Base-by-base conservation (phyloP, 1,140 invertebrate species). In the Bradysia coprophila region DNA sequence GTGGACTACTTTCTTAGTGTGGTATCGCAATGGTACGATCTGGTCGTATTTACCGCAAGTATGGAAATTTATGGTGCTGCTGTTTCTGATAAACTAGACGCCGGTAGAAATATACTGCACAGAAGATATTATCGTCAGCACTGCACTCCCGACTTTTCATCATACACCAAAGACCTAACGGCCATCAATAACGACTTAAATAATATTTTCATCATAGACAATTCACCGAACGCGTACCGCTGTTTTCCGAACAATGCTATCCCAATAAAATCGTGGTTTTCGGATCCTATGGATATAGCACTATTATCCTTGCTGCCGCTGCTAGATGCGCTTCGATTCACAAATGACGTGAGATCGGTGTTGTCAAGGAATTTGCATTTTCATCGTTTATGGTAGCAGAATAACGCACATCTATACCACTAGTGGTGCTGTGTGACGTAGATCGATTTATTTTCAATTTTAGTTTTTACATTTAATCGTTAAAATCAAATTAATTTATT, bases 61-160 rank as follows among this genome's bases (percentile, higher is more conserved):
- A 98, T 99, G 94, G 94, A 99, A 71, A 97, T 98, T 51, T 99
- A 99, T 68, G 96, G 96, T 33, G 87, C 93, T 46, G 94, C 93
- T 39, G 95, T 99, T 16, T 93, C 94, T 42, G 95, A 99, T 61
- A 94, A 91, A 68, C 68, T 99, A 52, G 96, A 99, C 66, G 87
- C 85, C 56, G 90, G 90, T 50, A 73, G 90, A 48, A 90, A 91
- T 43, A 91, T 98, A 50, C 70, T 99, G 46, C 76, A 76, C 51
- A 73, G 88, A 57, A 72, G 58, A 37, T 61, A 58, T 43, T 61
- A 60, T 46, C 50, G 80, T 57, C 93, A 96, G 71, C 93, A 99
- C 66, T 99, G 96, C 67, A 97, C 93, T 21, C 79, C 93, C 45
- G 91, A 97, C 61, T 81, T 88, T 65, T 91, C 91, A 51, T 92